Evolutionary conservation across 53 echinoderm and acorn worm species (phyloP), one percentile per base, ranked within the genome.

Genomic region (Stichopus horrens): DNA sequence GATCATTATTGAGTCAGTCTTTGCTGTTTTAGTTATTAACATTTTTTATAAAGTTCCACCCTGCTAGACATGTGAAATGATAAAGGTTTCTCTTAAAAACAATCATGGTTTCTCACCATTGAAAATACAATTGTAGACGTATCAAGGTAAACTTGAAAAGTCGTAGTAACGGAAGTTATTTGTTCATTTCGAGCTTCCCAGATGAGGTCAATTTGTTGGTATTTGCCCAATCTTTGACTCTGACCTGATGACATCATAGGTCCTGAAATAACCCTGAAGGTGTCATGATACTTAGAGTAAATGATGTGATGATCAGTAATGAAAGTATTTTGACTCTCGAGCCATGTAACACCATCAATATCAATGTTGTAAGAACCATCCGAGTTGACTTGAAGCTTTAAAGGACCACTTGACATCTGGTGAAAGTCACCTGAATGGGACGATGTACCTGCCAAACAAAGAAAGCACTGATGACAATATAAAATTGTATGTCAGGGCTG

Each of bases 261-360:
- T 65, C 85, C 85, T 52, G 85, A 85, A n/a, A 85, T 59, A 67
- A 85, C 85, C 85, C 85, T 63, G 9, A 85, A 68, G 4, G 85
- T 52, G 58, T 85, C 85, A 67, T 85, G 85, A 66, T 85, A 65
- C 85, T 85, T 85, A 4, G 85, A 85, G 67, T 85, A 85, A 67
- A 85, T 85, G 66, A 52, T 85, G 5, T 65, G 63, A 21, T 85
- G 58, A 52, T 58, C 65, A 11, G 85, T 85, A 52, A 85, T 65
- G 65, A 85, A 85, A 11, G 85, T 85, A 21, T 85, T 85, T 23
- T 85, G 85, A 67, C 85, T 85, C 85, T 85, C 85, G 18, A 85
- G 52, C 85, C 85, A 85, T 9, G 85, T 85, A 59, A 85, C 37
- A 22, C 85, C 85, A 85, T 85, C 85, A 11, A 85, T 66, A 7